A percentile compares a stretch with the other conserved stretches of the same genome.
These are phyloP conservation scores for Cosmopolites sordidus DNA, from an alignment of 2,888 invertebrate genomes.

Conservation along the genomic window DNA sequence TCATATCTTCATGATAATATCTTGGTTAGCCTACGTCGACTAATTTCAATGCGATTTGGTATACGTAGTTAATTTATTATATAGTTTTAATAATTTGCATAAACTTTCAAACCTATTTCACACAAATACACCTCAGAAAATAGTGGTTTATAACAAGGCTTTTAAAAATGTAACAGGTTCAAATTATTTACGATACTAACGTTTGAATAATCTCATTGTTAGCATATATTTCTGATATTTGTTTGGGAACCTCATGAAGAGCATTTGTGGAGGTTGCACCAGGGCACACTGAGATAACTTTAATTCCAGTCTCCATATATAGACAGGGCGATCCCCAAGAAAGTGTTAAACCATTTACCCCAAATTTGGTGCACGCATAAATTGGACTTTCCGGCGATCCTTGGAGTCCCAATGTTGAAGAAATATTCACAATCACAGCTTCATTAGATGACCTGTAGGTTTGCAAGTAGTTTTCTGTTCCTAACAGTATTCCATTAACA, in stretches of 20 bases:
- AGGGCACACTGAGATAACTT: constrained; percentile 51
- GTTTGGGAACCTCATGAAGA: neutral
- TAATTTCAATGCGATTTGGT: too few relatives aligned
- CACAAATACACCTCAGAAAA: too few relatives aligned
- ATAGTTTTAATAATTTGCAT: too few relatives aligned
- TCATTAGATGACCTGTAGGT: constrained; percentile 8
- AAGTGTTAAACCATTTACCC: constrained; percentile 15
- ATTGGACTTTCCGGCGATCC: constrained; percentile 6
- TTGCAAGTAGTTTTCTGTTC: constrained; percentile 21
- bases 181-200: neutral
- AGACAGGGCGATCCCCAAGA: constrained; percentile 12
- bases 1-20: too few relatives aligned
- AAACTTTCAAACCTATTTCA: too few relatives aligned
- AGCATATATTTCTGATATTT: constrained; percentile 1
- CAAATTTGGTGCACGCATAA: constrained; percentile 19
- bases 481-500: constrained; percentile 17
- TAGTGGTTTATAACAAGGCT: too few relatives aligned
- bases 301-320: constrained; percentile 47
- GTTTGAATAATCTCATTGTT: neutral
- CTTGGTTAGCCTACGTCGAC: too few relatives aligned
- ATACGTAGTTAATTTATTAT: too few relatives aligned
- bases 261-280: constrained; percentile 48
- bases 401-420: constrained; percentile 14
- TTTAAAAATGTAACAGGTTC: too few relatives aligned
- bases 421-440: constrained; percentile 15